Evolutionary conservation across 2,797 vertebrate species (phyloP).

Genomic region (Microctenopoma lineatum): DNA sequence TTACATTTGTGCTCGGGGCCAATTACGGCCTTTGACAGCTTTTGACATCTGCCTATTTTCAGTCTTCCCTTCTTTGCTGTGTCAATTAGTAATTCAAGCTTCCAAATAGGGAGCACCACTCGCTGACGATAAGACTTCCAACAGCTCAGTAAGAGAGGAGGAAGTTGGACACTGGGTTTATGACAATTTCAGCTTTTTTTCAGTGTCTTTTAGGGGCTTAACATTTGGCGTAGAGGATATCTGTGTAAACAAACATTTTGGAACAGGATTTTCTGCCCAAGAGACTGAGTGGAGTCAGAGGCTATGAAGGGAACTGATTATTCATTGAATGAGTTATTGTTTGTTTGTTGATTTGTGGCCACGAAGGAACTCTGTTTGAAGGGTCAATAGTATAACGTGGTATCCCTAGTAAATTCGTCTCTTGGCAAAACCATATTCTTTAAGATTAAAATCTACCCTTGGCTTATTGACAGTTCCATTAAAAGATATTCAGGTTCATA

Average conservation of each 20-base stretch:
- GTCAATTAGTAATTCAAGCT: slow-evolving; percentile 79
- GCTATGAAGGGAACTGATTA: slow-evolving; percentile 57
- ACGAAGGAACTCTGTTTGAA: slow-evolving; percentile 43
- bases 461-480: slow-evolving; percentile 23
- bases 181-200: slow-evolving; percentile 55
- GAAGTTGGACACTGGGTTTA: slow-evolving; percentile 56
- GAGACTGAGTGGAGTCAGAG: slow-evolving; percentile 56
- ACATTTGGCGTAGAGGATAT: slow-evolving; percentile 48
- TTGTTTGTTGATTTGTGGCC: slow-evolving; percentile 63
- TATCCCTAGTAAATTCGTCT: slow-evolving; percentile 41
- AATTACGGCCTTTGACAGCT: slow-evolving; percentile 46
- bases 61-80: slow-evolving; percentile 73
- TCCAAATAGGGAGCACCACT: slow-evolving; percentile 76
- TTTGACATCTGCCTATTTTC: slow-evolving; percentile 69
- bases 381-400: slow-evolving; percentile 53
- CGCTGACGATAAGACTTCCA: slow-evolving; percentile 64
- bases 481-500: slow-evolving; percentile 22
- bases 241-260: slow-evolving; percentile 61
- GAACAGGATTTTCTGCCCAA: slow-evolving; percentile 36
- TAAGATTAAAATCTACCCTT: slow-evolving; percentile 33
- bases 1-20: slow-evolving; percentile 40
- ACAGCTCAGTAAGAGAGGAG: slow-evolving; percentile 59
- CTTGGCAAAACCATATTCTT: slow-evolving; percentile 29
- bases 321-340: slow-evolving; percentile 69
- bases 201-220: slow-evolving; percentile 43